These are phyloP conservation scores for Drosophila mercatorum DNA, from an alignment of 2,888 invertebrate genomes.

Conservation along the genomic window DNA sequence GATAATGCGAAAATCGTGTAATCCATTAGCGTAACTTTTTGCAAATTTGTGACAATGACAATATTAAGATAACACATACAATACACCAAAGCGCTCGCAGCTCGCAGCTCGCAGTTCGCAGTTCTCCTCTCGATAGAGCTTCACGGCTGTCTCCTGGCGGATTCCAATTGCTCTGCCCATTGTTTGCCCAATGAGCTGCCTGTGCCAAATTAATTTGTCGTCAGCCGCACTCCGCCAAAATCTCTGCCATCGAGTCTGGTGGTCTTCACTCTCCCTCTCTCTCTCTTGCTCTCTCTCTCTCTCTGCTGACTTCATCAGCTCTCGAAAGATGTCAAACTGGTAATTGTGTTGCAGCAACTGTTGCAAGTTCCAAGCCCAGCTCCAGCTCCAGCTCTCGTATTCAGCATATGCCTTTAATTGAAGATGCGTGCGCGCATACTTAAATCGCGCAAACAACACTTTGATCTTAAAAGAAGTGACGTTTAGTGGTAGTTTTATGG, in stretches of 20 bases:
- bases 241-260: slow-evolving; percentile 51
- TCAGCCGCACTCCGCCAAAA: slow-evolving; percentile 66
- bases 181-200: slow-evolving; percentile 53
- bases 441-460: slow-evolving; percentile 83
- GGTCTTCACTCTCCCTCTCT: slow-evolving; percentile 36
- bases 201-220: slow-evolving; percentile 84
- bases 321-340: slow-evolving; percentile 67
- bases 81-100: slow-evolving; percentile 32
- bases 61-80: slow-evolving; percentile 84
- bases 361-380: background rate
- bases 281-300: background rate
- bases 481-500: slow-evolving; percentile 83
- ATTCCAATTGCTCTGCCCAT: slow-evolving; percentile 25
- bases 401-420: slow-evolving; percentile 77
- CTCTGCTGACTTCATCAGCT: slow-evolving; percentile 48
- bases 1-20: slow-evolving; percentile 85
- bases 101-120: background rate
- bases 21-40: slow-evolving; percentile 85
- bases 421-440: slow-evolving; percentile 81
- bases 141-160: background rate
- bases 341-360: slow-evolving; percentile 39
- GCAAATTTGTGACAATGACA: slow-evolving; percentile 85
- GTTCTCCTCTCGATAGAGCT: slow-evolving; percentile 3
- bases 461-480: slow-evolving; percentile 84
- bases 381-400: slow-evolving; percentile 16